These are phyloP conservation scores for Leptoclinus maculatus DNA, from an alignment of 2,797 vertebrate genomes.

Conservation along the genomic window DNA sequence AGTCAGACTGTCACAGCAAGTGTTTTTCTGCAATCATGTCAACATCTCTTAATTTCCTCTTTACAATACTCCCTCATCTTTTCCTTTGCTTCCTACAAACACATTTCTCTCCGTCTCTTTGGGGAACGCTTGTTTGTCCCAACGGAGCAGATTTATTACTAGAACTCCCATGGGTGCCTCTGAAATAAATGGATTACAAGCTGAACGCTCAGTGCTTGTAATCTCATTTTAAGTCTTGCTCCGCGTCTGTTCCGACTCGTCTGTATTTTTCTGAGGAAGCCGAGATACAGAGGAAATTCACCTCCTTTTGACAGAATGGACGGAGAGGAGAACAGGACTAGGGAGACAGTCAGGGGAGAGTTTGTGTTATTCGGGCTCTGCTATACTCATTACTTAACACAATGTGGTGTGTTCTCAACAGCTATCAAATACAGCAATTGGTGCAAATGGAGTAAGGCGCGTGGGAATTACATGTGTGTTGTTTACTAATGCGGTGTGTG, in stretches of 20 bases:
- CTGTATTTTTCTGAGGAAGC: conserved; percentile 9
- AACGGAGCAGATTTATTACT: conserved; percentile 58
- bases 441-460: not conserved
- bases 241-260: conserved; percentile 59
- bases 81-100: not conserved
- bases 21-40: not conserved
- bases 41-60: not conserved
- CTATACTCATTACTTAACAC: not conserved
- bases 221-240: conserved; percentile 71
- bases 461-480: not conserved
- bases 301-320: not conserved
- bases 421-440: not conserved
- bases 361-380: not conserved
- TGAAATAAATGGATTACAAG: conserved; percentile 75
- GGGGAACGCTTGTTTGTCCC: conserved; percentile 47
- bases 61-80: not conserved
- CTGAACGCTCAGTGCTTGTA: conserved; percentile 69
- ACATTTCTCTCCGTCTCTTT: conserved; percentile 20
- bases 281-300: conserved; percentile 27
- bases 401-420: not conserved
- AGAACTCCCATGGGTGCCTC: conserved; percentile 54
- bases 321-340: not conserved
- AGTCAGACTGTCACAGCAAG: not conserved
- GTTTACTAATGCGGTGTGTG: not conserved
- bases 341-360: no score